These are phyloP conservation scores for Agriopis leucophaearia DNA, from an alignment of 2,888 invertebrate species.

Conservation along the genomic window DNA sequence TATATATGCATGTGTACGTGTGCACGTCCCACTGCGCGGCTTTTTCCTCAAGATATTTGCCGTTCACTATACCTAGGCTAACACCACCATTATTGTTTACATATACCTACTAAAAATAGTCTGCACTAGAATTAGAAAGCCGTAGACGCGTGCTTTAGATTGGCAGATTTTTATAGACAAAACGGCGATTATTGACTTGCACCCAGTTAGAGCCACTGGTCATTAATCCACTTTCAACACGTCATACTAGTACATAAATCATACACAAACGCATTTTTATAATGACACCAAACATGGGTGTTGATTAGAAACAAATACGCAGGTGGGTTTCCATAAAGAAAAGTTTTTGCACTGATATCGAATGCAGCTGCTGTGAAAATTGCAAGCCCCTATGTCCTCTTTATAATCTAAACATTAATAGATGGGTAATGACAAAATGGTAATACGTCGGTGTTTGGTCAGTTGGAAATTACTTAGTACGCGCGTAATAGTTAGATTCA, in stretches of 20 bases:
- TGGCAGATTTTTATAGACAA: no score
- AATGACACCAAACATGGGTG: conserved; percentile 31
- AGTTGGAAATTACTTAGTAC: conserved; percentile 70
- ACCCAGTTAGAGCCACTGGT: no score
- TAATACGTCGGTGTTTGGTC: conserved; percentile 75
- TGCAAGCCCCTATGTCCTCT: conserved; percentile 80
- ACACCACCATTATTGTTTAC: no score
- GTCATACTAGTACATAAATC: conserved; percentile 31
- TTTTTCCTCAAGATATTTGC: no score
- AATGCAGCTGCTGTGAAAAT: conserved; percentile 80
- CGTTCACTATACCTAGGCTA: no score
- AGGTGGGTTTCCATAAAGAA: conserved; percentile 79
- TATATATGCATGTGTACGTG: no score
- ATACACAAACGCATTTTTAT: conserved; percentile 28
- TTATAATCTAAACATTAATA: conserved; percentile 84
- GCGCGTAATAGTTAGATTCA: conserved; percentile 62
- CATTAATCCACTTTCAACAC: not conserved
- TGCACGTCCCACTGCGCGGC: no score
- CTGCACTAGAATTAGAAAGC: no score
- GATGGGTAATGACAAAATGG: conserved; percentile 84
- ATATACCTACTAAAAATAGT: no score
- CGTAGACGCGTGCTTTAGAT: no score
- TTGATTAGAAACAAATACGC: conserved; percentile 62
- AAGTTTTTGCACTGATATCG: conserved; percentile 82
- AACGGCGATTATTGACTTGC: no score